Evolutionary conservation across 2,113 vertebrate genomes (phyloP), one percentile per base, ranked within the genome.

Genomic region (Otocyon megalotis): DNA sequence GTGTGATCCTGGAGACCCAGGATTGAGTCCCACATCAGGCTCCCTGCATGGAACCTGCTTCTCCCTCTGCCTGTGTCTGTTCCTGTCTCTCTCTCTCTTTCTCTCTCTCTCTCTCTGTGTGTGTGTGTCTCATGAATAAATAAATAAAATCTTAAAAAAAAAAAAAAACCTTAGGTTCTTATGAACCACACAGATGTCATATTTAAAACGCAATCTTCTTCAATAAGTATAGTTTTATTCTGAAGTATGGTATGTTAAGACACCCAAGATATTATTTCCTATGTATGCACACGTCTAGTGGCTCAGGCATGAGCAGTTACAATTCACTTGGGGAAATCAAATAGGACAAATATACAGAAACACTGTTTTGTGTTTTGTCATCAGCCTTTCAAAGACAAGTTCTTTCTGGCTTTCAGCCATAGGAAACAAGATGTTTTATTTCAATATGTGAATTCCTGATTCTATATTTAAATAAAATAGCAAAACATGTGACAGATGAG

Each of bases 391-490:
- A 83, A 89, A 96, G 90, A 95, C 80, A 95, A 92, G 62, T 82
- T 93, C 77, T 80, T 82, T 67, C 84, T 97, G 97, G 96, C 95
- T 72, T 90, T 32, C 15, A 24, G 87, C 87, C 96, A 90, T 69
- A 72, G 74, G 90, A 96, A 97, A 67, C 84, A 97, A 97, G 94
- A 97, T 94, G 97, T 97, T 97, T 97, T 94, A 96, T 97, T 97
- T 98, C 97, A 93, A 4, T 87, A 4, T 87, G 85, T 20, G 71
- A 94, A 97, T 96, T 98, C 95, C 77, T 89, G 90, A 88, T 93
- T 94, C 94, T 24, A 79, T 71, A 94, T 91, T 97, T 97, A 97
- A 97, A 97, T 98, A 96, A 95, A 96, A 93, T 83, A 96, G 83
- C 84, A 94, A 82, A 96, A 81, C 58, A 72, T 37, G 83, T 98